A percentile compares a stretch with the other conserved stretches of the same genome.
Evolutionary conservation across 2,888 invertebrate genomes (phyloP).

Genomic region (Sussaba pulchella): DNA sequence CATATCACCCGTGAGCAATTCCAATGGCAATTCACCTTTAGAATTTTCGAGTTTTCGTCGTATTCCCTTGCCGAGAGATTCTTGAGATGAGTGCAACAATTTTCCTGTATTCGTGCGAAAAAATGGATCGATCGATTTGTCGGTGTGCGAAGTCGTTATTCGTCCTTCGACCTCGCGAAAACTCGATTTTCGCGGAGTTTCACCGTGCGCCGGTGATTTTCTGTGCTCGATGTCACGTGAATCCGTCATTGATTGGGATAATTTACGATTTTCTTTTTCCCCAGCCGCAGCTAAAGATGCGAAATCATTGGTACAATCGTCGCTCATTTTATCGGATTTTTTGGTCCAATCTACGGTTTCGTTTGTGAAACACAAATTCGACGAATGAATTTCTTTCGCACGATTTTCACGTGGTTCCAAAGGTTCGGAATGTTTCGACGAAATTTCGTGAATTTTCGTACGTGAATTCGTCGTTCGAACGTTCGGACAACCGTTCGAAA

Average conservation of each 20-base stretch:
- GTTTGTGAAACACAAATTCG: constrained; percentile 43
- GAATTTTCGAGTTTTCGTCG: constrained; percentile 60
- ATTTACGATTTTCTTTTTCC: constrained; percentile 64
- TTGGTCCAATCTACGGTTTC: constrained; percentile 61
- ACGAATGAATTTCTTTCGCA: constrained; percentile 49
- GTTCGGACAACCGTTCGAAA: constrained; percentile 25
- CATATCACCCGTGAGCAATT: constrained; percentile 50
- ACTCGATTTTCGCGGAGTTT: constrained; percentile 72
- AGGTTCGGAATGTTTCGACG: constrained; percentile 58
- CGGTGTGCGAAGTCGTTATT: constrained; percentile 57
- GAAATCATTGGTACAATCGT: constrained; percentile 55
- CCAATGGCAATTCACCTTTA: constrained; percentile 53
- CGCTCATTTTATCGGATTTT: constrained; percentile 53
- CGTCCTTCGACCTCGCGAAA: constrained; percentile 69
- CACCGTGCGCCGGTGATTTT: constrained; percentile 74
- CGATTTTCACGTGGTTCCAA: constrained; percentile 62
- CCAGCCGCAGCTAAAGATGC: constrained; percentile 43
- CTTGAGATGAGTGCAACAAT: constrained; percentile 38
- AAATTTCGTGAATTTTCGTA: constrained; percentile 42
- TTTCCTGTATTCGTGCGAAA: constrained; percentile 53
- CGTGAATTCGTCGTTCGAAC: constrained; percentile 23
- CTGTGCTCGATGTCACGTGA: constrained; percentile 72
- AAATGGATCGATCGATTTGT: constrained; percentile 60
- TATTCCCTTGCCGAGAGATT: constrained; percentile 62
- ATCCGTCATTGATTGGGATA: constrained; percentile 61